phyloP scores from a whole-genome alignment of 2,888 invertebrate genomes.

The Philereme transversata region DNA sequence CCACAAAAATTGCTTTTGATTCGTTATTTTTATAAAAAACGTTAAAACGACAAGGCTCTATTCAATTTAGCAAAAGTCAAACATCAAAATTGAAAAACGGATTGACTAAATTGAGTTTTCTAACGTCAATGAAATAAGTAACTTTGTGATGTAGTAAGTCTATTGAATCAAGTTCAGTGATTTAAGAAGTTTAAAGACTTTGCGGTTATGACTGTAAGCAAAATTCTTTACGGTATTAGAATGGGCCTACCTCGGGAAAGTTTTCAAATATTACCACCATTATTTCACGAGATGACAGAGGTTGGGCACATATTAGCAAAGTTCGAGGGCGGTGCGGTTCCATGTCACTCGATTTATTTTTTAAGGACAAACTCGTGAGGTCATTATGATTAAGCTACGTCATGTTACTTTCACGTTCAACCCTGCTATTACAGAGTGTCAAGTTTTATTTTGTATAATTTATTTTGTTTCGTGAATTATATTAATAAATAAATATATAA shows the following conservation, averaged over 20 bases:
- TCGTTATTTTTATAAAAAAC: slow-evolving; percentile 9
- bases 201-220: slow-evolving; percentile 65
- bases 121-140: slow-evolving; percentile 13
- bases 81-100: slow-evolving; percentile 5
- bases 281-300: slow-evolving; percentile 82
- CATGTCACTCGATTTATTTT: slow-evolving; percentile 70
- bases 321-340: slow-evolving; percentile 64
- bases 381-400: slow-evolving; percentile 24
- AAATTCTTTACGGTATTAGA: slow-evolving; percentile 75
- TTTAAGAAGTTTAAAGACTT: slow-evolving; percentile 60
- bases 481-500: too few species aligned
- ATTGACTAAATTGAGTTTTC: slow-evolving; percentile 6
- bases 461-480: too few species aligned
- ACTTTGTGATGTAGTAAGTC: slow-evolving; percentile 23
- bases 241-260: slow-evolving; percentile 69
- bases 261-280: slow-evolving; percentile 83
- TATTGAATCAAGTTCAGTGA: slow-evolving; percentile 40
- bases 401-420: too few species aligned
- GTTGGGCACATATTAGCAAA: slow-evolving; percentile 83
- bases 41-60: slow-evolving; percentile 9
- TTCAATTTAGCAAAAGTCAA: not conserved
- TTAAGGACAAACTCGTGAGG: slow-evolving; percentile 49
- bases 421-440: too few species aligned
- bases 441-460: too few species aligned
- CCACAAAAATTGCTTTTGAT: slow-evolving; percentile 14